A percentile compares a stretch with the other conserved stretches of the same genome.
Conservation (phyloP, 92 coral and sea anemone genomes). For the Epizoanthus fatuus region DNA sequence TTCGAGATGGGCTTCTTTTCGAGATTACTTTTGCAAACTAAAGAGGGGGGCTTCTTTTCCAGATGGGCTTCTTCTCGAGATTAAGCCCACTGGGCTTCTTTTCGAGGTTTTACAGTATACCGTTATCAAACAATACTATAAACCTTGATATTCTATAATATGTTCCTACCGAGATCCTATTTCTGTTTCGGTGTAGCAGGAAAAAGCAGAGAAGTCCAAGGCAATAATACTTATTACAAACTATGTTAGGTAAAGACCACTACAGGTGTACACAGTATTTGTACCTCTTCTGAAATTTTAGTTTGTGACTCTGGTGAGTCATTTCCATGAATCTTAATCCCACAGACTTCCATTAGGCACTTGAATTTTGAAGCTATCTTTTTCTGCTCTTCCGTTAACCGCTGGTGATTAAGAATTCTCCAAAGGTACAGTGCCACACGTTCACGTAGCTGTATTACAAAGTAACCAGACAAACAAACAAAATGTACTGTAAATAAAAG, state of each 20-base stretch:
- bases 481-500: neutral
- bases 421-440: slow-evolving; percentile 84
- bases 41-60: no score
- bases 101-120: no score
- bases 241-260: neutral
- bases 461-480: neutral
- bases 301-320: slow-evolving; percentile 28
- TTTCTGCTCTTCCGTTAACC: slow-evolving; percentile 65
- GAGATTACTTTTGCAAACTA: no score
- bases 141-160: no score
- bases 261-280: neutral
- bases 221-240: no score
- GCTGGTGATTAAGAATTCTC: slow-evolving; percentile 66
- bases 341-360: slow-evolving; percentile 65
- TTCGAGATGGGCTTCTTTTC: no score
- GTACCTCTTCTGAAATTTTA: slow-evolving; percentile 53
- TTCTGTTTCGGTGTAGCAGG: no score
- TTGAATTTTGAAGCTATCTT: slow-evolving; percentile 64
- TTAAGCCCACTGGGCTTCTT: no score
- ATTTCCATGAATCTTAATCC: slow-evolving; percentile 56
- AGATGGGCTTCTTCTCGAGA: no score
- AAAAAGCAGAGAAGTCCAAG: no score
- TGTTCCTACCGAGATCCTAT: no score
- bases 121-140: no score
- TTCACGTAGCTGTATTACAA: slow-evolving; percentile 78